Evolutionary conservation across 2,113 vertebrate species (phyloP).

Genomic region (Cyrtonyx montezumae): DNA sequence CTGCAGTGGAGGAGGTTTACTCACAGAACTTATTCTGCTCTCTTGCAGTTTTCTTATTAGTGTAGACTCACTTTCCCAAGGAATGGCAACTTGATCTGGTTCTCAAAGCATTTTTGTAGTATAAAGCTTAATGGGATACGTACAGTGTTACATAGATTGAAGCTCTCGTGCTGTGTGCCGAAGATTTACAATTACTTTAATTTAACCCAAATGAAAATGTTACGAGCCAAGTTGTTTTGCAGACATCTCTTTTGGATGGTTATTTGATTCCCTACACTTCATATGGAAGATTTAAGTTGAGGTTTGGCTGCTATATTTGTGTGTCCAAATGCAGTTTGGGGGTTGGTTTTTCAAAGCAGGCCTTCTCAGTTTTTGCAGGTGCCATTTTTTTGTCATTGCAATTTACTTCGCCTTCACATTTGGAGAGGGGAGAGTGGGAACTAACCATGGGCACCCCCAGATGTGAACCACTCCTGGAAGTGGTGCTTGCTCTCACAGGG

Average conservation of each 20-base stretch:
- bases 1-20: not conserved
- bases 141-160: constrained; percentile 12
- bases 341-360: constrained; percentile 19
- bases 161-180: constrained; percentile 19
- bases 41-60: not conserved
- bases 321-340: constrained; percentile 7
- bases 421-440: not conserved
- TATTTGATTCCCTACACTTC: constrained; percentile 63
- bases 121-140: constrained; percentile 1
- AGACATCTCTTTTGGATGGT: constrained; percentile 62
- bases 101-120: constrained; percentile 48
- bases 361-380: constrained; percentile 45
- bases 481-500: not conserved
- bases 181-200: constrained; percentile 73
- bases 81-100: constrained; percentile 1
- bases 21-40: not conserved
- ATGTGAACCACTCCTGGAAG: not conserved
- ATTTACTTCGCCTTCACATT: not conserved
- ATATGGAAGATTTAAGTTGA: constrained; percentile 63
- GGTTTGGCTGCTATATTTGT: not conserved
- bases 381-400: not conserved
- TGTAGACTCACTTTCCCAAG: not conserved
- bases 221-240: constrained; percentile 65
- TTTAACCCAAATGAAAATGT: constrained; percentile 72
- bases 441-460: not conserved